Percentiles rank a stretch among this genome's conserved stretches.
These are phyloP conservation scores for Cossypha polioptera DNA, from an alignment of 2,797 vertebrate species.

Conservation along the genomic window DNA sequence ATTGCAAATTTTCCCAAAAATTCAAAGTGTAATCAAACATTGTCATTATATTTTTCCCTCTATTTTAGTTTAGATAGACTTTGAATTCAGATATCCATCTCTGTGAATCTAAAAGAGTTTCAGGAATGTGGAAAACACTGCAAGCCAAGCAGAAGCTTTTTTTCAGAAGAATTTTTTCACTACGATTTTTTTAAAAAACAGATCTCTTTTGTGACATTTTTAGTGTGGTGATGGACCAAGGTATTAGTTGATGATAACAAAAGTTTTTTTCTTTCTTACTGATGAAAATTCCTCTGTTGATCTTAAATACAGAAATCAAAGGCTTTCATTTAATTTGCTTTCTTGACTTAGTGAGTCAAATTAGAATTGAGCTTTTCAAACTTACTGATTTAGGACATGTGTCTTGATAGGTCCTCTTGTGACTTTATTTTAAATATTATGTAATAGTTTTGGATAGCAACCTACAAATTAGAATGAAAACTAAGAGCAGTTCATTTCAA, in stretches of 20 bases:
- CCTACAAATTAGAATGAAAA: not conserved
- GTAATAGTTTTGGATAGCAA: not conserved
- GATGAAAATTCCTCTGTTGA: not conserved
- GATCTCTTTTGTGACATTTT: not conserved
- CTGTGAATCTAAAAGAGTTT: not conserved
- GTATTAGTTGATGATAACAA: not conserved
- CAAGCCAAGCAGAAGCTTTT: not conserved
- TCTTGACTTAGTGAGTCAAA: not conserved
- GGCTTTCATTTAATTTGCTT: not conserved
- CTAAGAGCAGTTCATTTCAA: not conserved
- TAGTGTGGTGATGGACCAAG: not conserved
- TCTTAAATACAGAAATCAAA: not conserved
- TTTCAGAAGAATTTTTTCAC: not conserved
- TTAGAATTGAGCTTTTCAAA: not conserved
- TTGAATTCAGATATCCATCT: not conserved
- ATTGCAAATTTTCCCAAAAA: not conserved
- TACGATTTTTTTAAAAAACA: not conserved
- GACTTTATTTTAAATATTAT: not conserved
- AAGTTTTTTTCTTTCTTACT: not conserved
- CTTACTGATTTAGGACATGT: not conserved
- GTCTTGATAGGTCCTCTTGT: not conserved
- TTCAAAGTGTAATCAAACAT: not conserved
- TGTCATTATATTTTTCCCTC: not conserved
- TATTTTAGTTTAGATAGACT: not conserved
- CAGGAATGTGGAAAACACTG: not conserved